Percentiles rank a stretch among this genome's conserved stretches.
Conservation (phyloP, 2,113 vertebrate genomes). For the Probosciger aterrimus region DNA sequence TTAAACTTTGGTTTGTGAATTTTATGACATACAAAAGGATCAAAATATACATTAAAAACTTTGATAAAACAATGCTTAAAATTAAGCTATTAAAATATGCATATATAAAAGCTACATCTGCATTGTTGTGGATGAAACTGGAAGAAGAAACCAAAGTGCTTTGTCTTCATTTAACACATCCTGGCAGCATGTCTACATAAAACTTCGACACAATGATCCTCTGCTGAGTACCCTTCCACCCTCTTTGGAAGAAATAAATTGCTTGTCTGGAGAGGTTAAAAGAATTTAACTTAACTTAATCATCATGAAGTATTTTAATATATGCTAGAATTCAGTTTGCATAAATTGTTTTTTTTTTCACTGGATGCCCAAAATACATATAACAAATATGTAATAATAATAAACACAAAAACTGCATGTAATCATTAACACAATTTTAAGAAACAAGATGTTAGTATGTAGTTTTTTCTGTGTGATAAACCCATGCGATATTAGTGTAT, state of each 20-base stretch:
- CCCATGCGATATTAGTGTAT: not conserved
- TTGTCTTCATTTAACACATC: not conserved
- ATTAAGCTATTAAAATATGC: not conserved
- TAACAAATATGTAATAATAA: not conserved
- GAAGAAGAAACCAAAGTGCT: not conserved
- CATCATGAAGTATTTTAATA: not conserved
- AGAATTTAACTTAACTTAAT: not conserved
- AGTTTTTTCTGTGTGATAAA: not conserved
- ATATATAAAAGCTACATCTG: not conserved
- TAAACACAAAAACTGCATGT: not conserved
- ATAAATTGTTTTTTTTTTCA: not conserved
- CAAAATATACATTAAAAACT: not conserved
- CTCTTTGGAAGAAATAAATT: constrained; percentile 28
- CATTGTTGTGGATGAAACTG: not conserved
- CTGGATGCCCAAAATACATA: not conserved
- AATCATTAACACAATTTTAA: not conserved
- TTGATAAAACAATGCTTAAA: not conserved
- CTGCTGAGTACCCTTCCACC: not conserved
- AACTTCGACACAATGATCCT: not conserved
- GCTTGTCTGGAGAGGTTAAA: not conserved
- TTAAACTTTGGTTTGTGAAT: not conserved
- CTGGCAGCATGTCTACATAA: not conserved
- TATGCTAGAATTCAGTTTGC: not conserved
- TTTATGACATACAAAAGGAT: not conserved
- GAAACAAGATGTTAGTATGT: not conserved